Base-by-base conservation (phyloP, 2,888 invertebrate genomes). In the Euzophera pinguis region DNA sequence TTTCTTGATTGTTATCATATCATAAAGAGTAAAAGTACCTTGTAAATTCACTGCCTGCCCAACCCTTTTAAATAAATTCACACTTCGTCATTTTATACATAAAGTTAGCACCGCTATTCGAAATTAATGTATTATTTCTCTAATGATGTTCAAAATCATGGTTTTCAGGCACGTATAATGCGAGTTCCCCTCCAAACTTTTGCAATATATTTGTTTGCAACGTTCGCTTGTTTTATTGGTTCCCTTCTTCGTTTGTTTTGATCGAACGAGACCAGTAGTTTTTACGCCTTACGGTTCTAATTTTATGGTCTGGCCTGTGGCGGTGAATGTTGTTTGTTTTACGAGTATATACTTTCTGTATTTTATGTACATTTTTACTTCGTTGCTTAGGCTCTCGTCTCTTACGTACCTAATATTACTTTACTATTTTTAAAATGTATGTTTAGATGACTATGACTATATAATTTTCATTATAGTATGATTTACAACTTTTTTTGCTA, bases 211-310 rank as follows among this genome's bases (percentile, higher is more conserved):
- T 65, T 64, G 58, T 62, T 64, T 61, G 59, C 57, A 53, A 45
- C 32, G 49, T 65, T 68, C 61, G 59, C 64, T 61, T 57, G 55
- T 62, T 65, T 62, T 63, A 60, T 63, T 58, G 56, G 53, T 62
- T 67, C 58, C 62, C 51, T 60, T 64, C 55, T 53, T 60, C 69
- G 73, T 72, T 75, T 69, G 67, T 74, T 67, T 74, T 67, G 64
- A 66, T 67, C 60, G 64, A 62, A 62, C 54, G 52, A 55, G 58
- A 58, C 42, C 61, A 60, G 62, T 64, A 60, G 70, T 68, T 69
- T 68, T 74, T 74, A 56, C 64, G 62, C 75, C 81, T 81, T 78
- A 79, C 59, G 58, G 58, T 63, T 76, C 71, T 74, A 75, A 75
- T 75, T 79, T 82, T 74, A 81, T 71, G 65, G 53, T 56, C 64